A percentile compares a stretch with the other conserved stretches of the same genome.
phyloP scores from a whole-genome alignment of 1,140 invertebrate genomes.

The Ridgeia piscesae region DNA sequence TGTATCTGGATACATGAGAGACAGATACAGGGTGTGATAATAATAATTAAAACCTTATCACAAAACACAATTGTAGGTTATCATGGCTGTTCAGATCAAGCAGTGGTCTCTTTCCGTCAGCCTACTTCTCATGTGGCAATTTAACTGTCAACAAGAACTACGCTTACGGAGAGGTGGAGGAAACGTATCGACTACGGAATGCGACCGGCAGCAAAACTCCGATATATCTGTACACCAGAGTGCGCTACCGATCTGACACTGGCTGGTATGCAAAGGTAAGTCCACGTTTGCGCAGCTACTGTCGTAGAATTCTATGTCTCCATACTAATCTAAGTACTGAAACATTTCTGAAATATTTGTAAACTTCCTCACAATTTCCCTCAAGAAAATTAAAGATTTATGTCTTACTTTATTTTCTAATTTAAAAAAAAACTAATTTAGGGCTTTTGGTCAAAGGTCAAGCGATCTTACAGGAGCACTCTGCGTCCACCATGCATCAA shows the following conservation, averaged over 20 bases:
- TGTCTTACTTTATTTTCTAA: too few relatives aligned
- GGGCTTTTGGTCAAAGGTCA: too few relatives aligned
- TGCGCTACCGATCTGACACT: neutral
- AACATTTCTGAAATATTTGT: too few relatives aligned
- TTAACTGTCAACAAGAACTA: neutral
- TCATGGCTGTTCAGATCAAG: constrained; percentile 7
- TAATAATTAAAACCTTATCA: neutral
- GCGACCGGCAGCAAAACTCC: neutral
- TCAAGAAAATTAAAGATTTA: too few relatives aligned
- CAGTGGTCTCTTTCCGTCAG: constrained; percentile 9
- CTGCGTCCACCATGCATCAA: too few relatives aligned
- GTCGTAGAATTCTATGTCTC: neutral
- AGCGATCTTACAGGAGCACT: too few relatives aligned
- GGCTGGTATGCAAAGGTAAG: neutral
- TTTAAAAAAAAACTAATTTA: too few relatives aligned
- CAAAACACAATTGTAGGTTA: neutral
- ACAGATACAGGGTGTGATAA: too few relatives aligned
- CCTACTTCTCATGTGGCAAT: neutral
- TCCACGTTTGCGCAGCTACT: neutral
- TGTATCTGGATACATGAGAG: too few relatives aligned
- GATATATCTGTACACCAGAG: constrained; percentile 12
- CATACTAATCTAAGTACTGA: too few relatives aligned
- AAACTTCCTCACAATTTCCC: too few relatives aligned
- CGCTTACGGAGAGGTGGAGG: neutral
- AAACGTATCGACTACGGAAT: neutral